These are phyloP conservation scores for Metallyticus violacea DNA, from an alignment of 2,888 invertebrate genomes.

Conservation along the genomic window DNA sequence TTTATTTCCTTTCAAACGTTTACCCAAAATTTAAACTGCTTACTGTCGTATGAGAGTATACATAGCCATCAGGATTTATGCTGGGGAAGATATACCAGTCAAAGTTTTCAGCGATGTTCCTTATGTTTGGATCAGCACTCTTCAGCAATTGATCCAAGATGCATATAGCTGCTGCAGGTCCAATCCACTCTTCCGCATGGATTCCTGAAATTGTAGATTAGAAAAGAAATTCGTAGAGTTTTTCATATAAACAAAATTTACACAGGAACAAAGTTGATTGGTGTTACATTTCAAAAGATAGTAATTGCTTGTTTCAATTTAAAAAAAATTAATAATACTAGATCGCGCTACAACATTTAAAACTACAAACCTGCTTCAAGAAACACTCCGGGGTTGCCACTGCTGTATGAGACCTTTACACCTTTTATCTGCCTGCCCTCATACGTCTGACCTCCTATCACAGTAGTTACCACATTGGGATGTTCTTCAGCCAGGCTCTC, in stretches of 20 bases:
- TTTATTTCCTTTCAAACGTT: too few species aligned
- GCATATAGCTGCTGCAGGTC: conserved; percentile 66
- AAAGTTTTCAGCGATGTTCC: conserved; percentile 60
- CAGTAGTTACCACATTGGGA: conserved; percentile 42
- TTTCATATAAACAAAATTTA: too few species aligned
- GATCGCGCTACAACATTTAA: too few species aligned
- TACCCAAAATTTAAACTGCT: conserved; percentile 40
- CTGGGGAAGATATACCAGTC: conserved; percentile 76
- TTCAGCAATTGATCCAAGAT: conserved; percentile 69
- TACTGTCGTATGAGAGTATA: conserved; percentile 60
- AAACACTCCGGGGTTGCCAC: conserved; percentile 54
- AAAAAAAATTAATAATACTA: too few species aligned
- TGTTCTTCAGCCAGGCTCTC: conserved; percentile 48
- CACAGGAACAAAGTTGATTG: too few species aligned
- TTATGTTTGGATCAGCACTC: conserved; percentile 54
- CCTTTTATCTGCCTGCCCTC: conserved; percentile 61
- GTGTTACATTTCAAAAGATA: too few species aligned
- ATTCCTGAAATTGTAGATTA: conserved; percentile 46
- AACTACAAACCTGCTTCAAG: conserved; percentile 51
- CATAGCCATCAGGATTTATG: conserved; percentile 72
- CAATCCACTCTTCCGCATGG: conserved; percentile 70
- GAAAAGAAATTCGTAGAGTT: too few species aligned
- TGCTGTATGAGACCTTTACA: conserved; percentile 50
- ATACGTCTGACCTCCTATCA: conserved; percentile 50
- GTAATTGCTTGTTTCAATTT: too few species aligned